Evolutionary conservation across 2,113 vertebrate species (phyloP).

Genomic region (Oreocharis arfaki): DNA sequence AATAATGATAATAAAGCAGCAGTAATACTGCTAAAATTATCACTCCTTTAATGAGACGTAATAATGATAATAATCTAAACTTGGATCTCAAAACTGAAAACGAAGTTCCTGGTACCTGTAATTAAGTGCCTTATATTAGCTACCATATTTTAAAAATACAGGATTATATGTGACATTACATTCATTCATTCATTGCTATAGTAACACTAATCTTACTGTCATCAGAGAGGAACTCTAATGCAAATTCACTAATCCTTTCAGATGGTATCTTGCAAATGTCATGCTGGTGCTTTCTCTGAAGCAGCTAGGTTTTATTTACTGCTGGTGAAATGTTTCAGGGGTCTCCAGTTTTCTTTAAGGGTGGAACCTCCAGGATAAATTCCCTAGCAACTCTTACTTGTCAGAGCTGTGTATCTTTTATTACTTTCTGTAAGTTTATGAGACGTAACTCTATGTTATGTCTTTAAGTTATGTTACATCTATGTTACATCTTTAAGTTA

Average conservation of each 20-base stretch:
- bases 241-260: background rate
- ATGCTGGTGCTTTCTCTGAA: background rate
- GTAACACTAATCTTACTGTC: background rate
- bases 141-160: background rate
- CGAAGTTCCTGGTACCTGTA: background rate
- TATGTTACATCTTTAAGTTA: background rate
- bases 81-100: background rate
- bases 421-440: background rate
- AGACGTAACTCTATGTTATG: background rate
- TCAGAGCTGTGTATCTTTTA: background rate
- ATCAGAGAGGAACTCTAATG: background rate
- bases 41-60: background rate
- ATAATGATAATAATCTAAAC: background rate
- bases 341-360: background rate
- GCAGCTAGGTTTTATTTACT: background rate
- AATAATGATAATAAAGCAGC: background rate
- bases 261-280: background rate
- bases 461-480: background rate
- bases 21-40: background rate
- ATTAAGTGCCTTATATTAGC: background rate
- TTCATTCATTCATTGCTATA: background rate
- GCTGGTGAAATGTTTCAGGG: background rate
- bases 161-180: background rate
- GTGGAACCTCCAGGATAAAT: background rate
- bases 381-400: background rate